Percentiles rank a stretch among this genome's conserved stretches.
These are phyloP conservation scores for Lasioglossum figueresi DNA, from an alignment of 2,888 invertebrate species.

Conservation along the genomic window DNA sequence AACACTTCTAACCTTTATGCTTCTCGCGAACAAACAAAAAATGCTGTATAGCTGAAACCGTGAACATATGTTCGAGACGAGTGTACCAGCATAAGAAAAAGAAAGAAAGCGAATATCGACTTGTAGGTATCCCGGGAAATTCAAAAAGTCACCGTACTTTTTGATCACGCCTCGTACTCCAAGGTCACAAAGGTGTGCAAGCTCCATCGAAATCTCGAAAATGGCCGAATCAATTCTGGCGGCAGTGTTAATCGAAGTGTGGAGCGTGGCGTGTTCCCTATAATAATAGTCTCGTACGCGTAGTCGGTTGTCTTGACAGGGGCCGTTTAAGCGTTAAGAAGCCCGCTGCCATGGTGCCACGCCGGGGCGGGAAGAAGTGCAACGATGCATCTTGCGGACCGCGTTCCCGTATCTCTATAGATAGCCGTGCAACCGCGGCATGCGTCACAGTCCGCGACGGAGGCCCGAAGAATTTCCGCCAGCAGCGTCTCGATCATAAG, in stretches of 20 bases:
- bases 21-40: no score
- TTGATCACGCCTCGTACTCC: no score
- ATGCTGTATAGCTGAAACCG: no score
- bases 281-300: slow-evolving; percentile 22
- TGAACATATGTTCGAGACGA: no score
- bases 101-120: no score
- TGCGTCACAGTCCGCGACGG: slow-evolving; percentile 62
- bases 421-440: slow-evolving; percentile 69
- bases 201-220: no score
- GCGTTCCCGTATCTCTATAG: slow-evolving; percentile 73
- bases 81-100: no score
- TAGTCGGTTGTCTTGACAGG: not conserved
- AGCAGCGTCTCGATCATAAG: slow-evolving; percentile 51
- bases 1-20: no score
- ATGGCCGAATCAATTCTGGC: not conserved
- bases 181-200: no score
- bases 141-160: no score
- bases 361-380: slow-evolving; percentile 39
- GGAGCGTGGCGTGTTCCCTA: not conserved
- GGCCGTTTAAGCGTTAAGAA: slow-evolving; percentile 19
- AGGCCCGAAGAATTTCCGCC: slow-evolving; percentile 56
- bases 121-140: no score
- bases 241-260: slow-evolving; percentile 13
- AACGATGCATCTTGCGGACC: slow-evolving; percentile 55
- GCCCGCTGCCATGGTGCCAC: not conserved